These are phyloP conservation scores for Synanthedon tipuliformis DNA, from an alignment of 2,888 invertebrate species.

Conservation along the genomic window DNA sequence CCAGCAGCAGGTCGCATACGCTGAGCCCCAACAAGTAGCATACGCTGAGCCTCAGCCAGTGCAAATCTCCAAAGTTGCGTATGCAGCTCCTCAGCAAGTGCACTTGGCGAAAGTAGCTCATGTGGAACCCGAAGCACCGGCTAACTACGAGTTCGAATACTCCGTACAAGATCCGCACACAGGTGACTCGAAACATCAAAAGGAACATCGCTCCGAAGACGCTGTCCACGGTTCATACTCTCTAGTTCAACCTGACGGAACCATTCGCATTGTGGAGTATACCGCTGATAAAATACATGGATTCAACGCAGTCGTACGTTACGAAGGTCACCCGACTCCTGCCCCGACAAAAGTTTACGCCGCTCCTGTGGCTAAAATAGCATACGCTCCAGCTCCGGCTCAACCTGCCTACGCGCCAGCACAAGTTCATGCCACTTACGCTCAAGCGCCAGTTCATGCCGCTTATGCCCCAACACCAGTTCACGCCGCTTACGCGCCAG, in stretches of 20 bases:
- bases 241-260: conserved; percentile 13
- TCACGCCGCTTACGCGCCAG: conserved; percentile 11
- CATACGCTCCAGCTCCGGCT: conserved; percentile 4
- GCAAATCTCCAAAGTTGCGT: conserved; percentile 13
- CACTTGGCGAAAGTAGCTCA: conserved; percentile 21
- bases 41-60: conserved; percentile 13
- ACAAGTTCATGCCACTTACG: conserved; percentile 16
- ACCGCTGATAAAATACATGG: conserved; percentile 14
- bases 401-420: conserved; percentile 2
- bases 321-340: conserved; percentile 8
- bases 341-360: conserved; percentile 4
- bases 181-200: conserved; percentile 14
- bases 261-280: conserved; percentile 12
- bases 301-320: conserved; percentile 16
- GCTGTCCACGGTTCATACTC: conserved; percentile 13
- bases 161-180: conserved; percentile 14
- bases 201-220: conserved; percentile 13
- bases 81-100: conserved; percentile 15
- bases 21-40: conserved; percentile 29
- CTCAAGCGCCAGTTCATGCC: conserved; percentile 7
- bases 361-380: conserved; percentile 3
- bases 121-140: conserved; percentile 11
- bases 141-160: conserved; percentile 13
- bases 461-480: conserved; percentile 1
- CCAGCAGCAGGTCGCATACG: conserved; percentile 32